These are phyloP conservation scores for Oscheius sp. DNA, from an alignment of 2,888 invertebrate species.

Conservation along the genomic window DNA sequence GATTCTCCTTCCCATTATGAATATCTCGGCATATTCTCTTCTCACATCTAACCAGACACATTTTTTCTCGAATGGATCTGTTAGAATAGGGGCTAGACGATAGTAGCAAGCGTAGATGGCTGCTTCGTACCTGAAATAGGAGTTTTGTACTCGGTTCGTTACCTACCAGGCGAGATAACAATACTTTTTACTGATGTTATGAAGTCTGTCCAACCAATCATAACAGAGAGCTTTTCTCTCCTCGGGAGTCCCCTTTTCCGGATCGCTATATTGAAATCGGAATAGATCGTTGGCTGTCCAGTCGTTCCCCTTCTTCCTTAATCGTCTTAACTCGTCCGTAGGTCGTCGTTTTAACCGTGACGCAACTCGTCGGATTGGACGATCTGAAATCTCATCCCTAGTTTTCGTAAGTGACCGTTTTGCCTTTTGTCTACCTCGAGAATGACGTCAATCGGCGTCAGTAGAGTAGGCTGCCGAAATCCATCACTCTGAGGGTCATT, in stretches of 20 bases:
- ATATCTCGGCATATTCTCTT: conserved; percentile 58
- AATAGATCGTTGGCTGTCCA: conserved; percentile 35
- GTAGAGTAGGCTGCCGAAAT: conserved; percentile 14
- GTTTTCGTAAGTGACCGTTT: no score
- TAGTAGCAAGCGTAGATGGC: conserved; percentile 61
- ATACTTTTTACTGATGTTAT: conserved; percentile 56
- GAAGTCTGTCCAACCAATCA: conserved; percentile 55
- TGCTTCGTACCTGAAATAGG: conserved; percentile 51
- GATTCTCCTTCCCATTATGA: conserved; percentile 58
- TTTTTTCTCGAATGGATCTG: conserved; percentile 45
- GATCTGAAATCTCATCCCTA: conserved; percentile 38
- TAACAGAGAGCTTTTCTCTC: conserved; percentile 47
- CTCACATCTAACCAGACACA: conserved; percentile 55
- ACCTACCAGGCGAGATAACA: conserved; percentile 59
- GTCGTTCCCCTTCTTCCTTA: conserved; percentile 51
- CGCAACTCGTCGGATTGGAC: conserved; percentile 50
- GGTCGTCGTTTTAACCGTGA: conserved; percentile 52
- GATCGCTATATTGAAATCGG: conserved; percentile 56
- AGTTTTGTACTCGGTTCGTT: background rate
- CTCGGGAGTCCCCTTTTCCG: conserved; percentile 56
- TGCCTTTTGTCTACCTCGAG: no score
- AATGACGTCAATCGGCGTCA: conserved; percentile 17
- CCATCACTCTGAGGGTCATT: conserved; percentile 27
- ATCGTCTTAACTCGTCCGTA: conserved; percentile 53
- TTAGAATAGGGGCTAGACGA: conserved; percentile 53